These are phyloP conservation scores for Zelleria hepariella DNA, from an alignment of 2,888 invertebrate genomes.

Conservation along the genomic window DNA sequence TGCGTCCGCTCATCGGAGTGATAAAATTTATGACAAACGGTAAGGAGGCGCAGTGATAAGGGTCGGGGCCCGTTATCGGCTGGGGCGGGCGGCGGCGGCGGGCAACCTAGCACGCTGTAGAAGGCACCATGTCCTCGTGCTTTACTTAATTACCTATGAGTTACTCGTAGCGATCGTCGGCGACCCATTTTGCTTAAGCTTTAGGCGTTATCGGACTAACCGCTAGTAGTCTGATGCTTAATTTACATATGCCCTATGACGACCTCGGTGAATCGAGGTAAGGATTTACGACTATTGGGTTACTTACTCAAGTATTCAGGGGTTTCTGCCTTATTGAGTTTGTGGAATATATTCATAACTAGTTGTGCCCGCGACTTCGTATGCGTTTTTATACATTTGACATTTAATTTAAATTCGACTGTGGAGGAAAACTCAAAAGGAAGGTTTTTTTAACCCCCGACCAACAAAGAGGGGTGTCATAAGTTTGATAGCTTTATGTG, in stretches of 20 bases:
- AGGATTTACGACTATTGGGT: background rate
- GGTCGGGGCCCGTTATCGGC: conserved; percentile 51
- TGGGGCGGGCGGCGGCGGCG: conserved; percentile 21
- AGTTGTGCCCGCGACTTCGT: no score
- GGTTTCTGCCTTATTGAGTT: background rate
- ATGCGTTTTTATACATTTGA: no score
- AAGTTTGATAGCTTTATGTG: no score
- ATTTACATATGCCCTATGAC: background rate
- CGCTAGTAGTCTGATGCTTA: background rate
- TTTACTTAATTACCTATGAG: conserved; percentile 29
- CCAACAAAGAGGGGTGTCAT: no score
- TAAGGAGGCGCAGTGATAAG: conserved; percentile 64
- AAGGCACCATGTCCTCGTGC: conserved; percentile 17
- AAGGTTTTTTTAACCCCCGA: no score
- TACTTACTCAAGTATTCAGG: background rate
- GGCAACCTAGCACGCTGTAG: conserved; percentile 17
- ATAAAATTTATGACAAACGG: conserved; percentile 69
- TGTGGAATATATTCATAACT: no score
- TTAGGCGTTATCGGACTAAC: background rate
- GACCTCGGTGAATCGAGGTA: background rate
- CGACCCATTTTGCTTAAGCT: background rate
- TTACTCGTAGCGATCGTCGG: background rate
- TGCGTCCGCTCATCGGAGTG: conserved; percentile 60
- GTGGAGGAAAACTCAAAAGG: no score
- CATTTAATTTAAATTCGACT: no score